Conservation (phyloP, 2,113 vertebrate species). For the Dryoscopus gambensis region DNA sequence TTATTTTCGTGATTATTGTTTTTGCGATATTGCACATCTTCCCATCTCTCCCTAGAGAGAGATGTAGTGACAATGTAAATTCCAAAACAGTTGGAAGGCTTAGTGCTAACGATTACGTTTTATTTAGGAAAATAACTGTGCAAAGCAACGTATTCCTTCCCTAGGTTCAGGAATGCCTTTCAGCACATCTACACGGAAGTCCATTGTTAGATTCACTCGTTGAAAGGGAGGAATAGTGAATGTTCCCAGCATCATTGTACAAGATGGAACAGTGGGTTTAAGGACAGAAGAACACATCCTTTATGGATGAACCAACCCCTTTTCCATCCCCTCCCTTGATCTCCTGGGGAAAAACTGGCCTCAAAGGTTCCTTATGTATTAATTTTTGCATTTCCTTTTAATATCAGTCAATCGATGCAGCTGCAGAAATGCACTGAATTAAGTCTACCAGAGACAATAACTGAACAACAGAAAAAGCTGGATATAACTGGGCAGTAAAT, state of each 20-base stretch:
- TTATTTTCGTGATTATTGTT: neutral
- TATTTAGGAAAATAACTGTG: neutral
- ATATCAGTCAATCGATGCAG: neutral
- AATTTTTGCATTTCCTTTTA: neutral
- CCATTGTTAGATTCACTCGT: neutral
- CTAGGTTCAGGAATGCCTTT: neutral
- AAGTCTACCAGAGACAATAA: neutral
- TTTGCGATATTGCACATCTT: neutral
- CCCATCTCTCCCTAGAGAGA: neutral
- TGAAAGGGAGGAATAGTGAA: neutral
- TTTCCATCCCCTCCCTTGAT: neutral
- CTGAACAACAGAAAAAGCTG: neutral
- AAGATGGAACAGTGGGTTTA: neutral
- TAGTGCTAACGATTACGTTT: neutral
- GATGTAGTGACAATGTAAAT: neutral
- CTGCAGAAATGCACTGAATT: neutral
- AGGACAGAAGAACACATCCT: neutral
- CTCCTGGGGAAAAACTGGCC: neutral
- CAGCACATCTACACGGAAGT: neutral
- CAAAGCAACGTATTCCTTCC: neutral
- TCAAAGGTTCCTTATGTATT: neutral
- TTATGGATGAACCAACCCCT: neutral
- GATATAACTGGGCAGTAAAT: neutral
- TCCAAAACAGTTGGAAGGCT: neutral
- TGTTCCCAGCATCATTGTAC: fast-evolving